Base-by-base conservation (phyloP, 2,797 vertebrate genomes). In the Pristis pectinata region DNA sequence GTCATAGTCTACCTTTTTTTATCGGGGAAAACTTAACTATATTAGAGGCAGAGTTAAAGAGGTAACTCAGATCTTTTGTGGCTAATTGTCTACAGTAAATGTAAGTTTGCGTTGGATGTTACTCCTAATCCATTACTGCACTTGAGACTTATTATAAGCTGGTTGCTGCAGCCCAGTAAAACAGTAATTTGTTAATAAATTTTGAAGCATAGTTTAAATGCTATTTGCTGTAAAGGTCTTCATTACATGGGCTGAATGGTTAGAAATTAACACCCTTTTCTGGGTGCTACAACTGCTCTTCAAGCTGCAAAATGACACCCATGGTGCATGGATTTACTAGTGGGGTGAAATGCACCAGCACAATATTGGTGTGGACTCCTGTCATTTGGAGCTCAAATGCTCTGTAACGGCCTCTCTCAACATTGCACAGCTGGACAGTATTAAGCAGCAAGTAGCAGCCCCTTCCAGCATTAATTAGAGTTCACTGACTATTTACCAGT, bases 101-200 rank as follows among this genome's bases (percentile, higher is more conserved):
- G 13, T 61, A 89, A 34, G 24, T 37, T 61, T 56, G 24, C 85
- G 49, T 56, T 85, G 9, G 11, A 19, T 17, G 15, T 37, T 8
- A 37, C 59, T 89, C 37, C 34, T 64, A 22, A 61, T 89, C 85
- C 59, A n/a, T n/a, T 15, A 37, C 15, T n/a, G 15, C 85, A 37
- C 13, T 34, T 37, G 53, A 89, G 30, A 13, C 56, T 34, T 89
- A n/a, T 61, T 61, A 61, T 34, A 61, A 61, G 56, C 59, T 64
- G 56, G 15, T 37, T n/a, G 15, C 85, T 61, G 4, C 8, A 89
- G 56, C 5, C 56, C 34, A 89, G 59, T 89, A 89, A 89, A 64
- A 17, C 56, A 89, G 85, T 89, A 59, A 89, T 89, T 61, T n/a
- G 56, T 34, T 61, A n/a, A 56, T 89, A 89, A 89, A 89, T 64